Evolutionary conservation across 2,888 invertebrate genomes (phyloP).

Genomic region (Tryphoninae sp.): DNA sequence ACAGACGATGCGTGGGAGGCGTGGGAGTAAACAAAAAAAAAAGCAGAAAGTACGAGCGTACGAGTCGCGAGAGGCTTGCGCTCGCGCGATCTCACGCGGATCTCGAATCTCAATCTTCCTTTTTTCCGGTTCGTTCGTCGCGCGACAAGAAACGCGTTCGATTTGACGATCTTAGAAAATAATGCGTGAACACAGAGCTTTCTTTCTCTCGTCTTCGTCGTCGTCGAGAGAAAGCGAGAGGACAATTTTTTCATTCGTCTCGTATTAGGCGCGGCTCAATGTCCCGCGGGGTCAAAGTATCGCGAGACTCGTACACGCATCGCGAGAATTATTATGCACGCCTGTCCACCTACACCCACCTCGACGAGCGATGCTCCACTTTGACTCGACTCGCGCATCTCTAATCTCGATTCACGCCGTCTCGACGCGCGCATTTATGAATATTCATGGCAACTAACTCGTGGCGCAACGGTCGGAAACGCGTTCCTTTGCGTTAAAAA

Average conservation of each 20-base stretch:
- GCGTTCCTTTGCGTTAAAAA: not conserved
- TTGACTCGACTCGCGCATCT: conserved; percentile 35
- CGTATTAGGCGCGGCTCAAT: conserved; percentile 57
- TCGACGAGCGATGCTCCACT: conserved; percentile 61
- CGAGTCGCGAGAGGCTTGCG: conserved; percentile 45
- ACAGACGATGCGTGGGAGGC: conserved; percentile 65
- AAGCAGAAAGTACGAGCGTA: conserved; percentile 46
- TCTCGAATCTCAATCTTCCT: conserved; percentile 37
- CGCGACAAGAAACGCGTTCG: conserved; percentile 42
- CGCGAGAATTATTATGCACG: conserved; percentile 65
- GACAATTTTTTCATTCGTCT: conserved; percentile 56
- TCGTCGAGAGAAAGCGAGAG: conserved; percentile 29
- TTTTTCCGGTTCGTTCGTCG: conserved; percentile 28
- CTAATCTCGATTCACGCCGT: conserved; percentile 55
- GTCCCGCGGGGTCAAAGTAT: conserved; percentile 47
- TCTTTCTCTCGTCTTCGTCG: conserved; percentile 2
- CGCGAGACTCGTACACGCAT: conserved; percentile 31
- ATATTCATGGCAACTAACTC: conserved; percentile 58
- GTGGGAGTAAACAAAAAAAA: conserved; percentile 72
- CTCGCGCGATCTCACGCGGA: conserved; percentile 30
- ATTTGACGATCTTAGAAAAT: conserved; percentile 40
- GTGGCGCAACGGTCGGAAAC: conserved; percentile 56
- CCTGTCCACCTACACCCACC: conserved; percentile 76
- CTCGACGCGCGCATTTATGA: conserved; percentile 73
- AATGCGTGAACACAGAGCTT: not conserved